Percentiles rank a stretch among this genome's conserved stretches.
Evolutionary conservation across 2,797 vertebrate genomes (phyloP).

Genomic region (Caiman crocodilus): DNA sequence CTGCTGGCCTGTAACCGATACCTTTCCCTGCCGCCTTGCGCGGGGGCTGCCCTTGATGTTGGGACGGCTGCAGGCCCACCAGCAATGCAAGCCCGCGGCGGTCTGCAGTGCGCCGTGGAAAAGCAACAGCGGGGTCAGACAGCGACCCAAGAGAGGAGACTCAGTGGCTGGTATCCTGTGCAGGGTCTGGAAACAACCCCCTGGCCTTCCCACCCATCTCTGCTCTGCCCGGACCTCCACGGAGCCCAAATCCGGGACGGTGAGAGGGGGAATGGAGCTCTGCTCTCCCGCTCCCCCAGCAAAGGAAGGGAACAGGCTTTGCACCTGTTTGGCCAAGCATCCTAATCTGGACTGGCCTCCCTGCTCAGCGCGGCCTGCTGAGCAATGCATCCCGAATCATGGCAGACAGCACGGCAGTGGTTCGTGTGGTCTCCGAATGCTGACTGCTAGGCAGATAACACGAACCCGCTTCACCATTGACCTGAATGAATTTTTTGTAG

Average conservation of each 20-base stretch:
- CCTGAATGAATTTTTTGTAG: neutral
- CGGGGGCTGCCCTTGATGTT: neutral
- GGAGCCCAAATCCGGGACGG: accelerated
- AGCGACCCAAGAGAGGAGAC: accelerated
- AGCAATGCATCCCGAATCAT: neutral
- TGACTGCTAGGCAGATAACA: neutral
- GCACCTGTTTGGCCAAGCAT: no score
- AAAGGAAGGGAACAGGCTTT: neutral
- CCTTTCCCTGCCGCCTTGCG: accelerated
- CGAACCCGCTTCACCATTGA: neutral
- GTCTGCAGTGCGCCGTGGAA: neutral
- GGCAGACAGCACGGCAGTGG: accelerated
- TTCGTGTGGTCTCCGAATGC: neutral
- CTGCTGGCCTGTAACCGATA: conserved; percentile 49
- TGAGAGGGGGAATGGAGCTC: neutral
- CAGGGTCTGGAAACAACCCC: neutral
- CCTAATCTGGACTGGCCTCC: neutral
- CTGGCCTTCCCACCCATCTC: no score
- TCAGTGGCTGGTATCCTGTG: accelerated
- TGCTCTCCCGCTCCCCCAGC: accelerated
- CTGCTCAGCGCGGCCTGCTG: neutral
- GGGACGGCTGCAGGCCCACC: conserved; percentile 51
- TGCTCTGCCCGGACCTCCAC: no score
- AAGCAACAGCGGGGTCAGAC: neutral
- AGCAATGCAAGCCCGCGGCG: accelerated